phyloP scores from a whole-genome alignment of 64 coral and sea anemone species.

The Montipora capricornis region DNA sequence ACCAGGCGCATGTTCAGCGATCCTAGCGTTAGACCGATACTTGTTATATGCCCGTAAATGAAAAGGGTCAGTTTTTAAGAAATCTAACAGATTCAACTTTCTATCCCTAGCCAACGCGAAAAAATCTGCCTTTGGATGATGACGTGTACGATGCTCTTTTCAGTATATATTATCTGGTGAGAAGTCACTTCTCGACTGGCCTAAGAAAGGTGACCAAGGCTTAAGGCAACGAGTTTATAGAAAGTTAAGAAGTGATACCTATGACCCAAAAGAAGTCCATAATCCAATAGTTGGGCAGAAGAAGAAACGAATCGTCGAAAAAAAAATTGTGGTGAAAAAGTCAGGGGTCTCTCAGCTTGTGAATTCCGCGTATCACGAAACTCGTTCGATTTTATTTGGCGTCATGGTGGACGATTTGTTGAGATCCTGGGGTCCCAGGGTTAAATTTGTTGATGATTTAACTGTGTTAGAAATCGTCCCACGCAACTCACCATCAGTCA shows the following conservation, averaged over 20 bases:
- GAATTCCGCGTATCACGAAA: not conserved
- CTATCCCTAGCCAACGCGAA: not conserved
- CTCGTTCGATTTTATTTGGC: too few relatives aligned
- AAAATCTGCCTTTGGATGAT: not conserved
- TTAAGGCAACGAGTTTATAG: not conserved
- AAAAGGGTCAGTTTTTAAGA: too few relatives aligned
- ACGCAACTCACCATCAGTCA: too few relatives aligned
- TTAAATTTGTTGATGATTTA: too few relatives aligned
- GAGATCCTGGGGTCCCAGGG: too few relatives aligned
- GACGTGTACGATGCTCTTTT: not conserved
- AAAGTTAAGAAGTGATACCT: not conserved
- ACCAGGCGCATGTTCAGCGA: not conserved
- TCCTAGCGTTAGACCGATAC: too few relatives aligned
- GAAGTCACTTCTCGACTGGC: not conserved
- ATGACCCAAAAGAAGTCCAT: not conserved
- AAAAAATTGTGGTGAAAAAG: not conserved
- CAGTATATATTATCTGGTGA: not conserved
- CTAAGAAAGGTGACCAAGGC: not conserved
- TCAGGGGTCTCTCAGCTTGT: not conserved
- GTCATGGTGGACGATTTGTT: too few relatives aligned
- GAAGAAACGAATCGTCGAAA: conserved; percentile 13
- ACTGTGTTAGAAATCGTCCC: too few relatives aligned
- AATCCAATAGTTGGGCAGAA: not conserved
- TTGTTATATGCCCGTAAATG: too few relatives aligned
- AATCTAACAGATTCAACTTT: not conserved